Conservation (phyloP, 2,888 invertebrate species). For the Alsophila aescularia region DNA sequence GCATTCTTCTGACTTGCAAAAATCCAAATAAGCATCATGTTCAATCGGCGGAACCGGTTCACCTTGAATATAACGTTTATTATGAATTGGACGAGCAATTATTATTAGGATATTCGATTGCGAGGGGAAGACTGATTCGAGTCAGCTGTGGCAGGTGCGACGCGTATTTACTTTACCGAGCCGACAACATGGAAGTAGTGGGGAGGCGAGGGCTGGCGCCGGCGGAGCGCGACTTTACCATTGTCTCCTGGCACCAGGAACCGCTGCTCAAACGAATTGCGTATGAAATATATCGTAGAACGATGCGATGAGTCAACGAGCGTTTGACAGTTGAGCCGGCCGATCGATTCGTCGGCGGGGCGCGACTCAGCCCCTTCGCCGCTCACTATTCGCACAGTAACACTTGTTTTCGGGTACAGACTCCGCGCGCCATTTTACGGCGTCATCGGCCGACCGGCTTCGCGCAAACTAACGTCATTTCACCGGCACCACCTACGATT, state of each 20-base stretch:
- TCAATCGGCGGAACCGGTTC: slow-evolving; percentile 38
- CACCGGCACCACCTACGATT: slow-evolving; percentile 73
- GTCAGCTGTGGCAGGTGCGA: slow-evolving; percentile 46
- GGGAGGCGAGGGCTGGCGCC: background rate
- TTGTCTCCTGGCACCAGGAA: slow-evolving; percentile 42
- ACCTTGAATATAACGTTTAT: slow-evolving; percentile 41
- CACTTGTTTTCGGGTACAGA: slow-evolving; percentile 53
- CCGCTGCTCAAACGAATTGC: slow-evolving; percentile 56
- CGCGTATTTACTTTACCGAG: slow-evolving; percentile 44
- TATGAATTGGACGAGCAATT: slow-evolving; percentile 22
- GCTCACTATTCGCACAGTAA: slow-evolving; percentile 45
- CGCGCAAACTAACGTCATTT: slow-evolving; percentile 63
- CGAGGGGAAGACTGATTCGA: slow-evolving; percentile 38
- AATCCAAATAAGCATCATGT: slow-evolving; percentile 42
- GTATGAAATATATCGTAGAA: slow-evolving; percentile 67
- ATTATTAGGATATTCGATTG: slow-evolving; percentile 32
- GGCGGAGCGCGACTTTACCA: slow-evolving; percentile 34
- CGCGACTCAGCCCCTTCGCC: slow-evolving; percentile 54
- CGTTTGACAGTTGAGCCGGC: slow-evolving; percentile 76
- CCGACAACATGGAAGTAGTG: slow-evolving; percentile 28
- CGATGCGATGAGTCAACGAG: slow-evolving; percentile 78
- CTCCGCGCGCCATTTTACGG: slow-evolving; percentile 55
- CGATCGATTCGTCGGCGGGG: slow-evolving; percentile 79
- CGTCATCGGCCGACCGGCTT: slow-evolving; percentile 57
- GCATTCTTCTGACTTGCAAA: slow-evolving; percentile 43